These are phyloP conservation scores for Crotalus tigris DNA, from an alignment of 2,113 vertebrate species.

Conservation along the genomic window DNA sequence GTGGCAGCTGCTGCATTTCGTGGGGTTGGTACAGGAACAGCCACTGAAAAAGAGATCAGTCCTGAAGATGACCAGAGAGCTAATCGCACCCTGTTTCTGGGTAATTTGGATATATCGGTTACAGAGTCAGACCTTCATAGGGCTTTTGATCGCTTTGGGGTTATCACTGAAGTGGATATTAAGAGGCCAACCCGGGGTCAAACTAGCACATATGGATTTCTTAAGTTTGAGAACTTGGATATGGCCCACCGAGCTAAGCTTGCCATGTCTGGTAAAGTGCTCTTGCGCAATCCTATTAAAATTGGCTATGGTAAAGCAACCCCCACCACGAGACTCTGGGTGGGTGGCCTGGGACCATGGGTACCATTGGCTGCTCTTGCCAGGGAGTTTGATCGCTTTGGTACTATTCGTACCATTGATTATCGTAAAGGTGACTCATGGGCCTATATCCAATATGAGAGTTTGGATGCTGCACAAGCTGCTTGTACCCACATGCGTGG, in stretches of 20 bases:
- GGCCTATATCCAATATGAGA: constrained; percentile 98
- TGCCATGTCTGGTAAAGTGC: constrained; percentile 96
- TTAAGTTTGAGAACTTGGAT: constrained; percentile 97
- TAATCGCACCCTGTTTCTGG: constrained; percentile 93
- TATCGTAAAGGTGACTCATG: constrained; percentile 96
- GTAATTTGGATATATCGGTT: constrained; percentile 91
- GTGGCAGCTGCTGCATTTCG: constrained; percentile 79
- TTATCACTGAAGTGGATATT: constrained; percentile 96
- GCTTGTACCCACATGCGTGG: constrained; percentile 96
- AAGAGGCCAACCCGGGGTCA: constrained; percentile 88
- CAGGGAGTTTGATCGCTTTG: constrained; percentile 96
- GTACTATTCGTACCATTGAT: constrained; percentile 95
- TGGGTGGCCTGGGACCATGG: constrained; percentile 94
- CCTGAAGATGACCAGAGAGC: constrained; percentile 95
- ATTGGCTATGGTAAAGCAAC: constrained; percentile 98
- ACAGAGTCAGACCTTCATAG: constrained; percentile 88
- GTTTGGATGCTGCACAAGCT: constrained; percentile 93
- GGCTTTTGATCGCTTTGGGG: constrained; percentile 93
- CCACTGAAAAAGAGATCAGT: constrained; percentile 88
- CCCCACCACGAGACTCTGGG: constrained; percentile 93
- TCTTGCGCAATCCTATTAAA: constrained; percentile 91
- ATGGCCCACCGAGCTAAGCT: constrained; percentile 96
- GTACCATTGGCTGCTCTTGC: constrained; percentile 90
- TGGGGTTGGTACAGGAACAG: constrained; percentile 39
- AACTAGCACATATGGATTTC: constrained; percentile 92